phyloP scores from a whole-genome alignment of 2,888 invertebrate species.

The Eucriotettix oculatus region DNA sequence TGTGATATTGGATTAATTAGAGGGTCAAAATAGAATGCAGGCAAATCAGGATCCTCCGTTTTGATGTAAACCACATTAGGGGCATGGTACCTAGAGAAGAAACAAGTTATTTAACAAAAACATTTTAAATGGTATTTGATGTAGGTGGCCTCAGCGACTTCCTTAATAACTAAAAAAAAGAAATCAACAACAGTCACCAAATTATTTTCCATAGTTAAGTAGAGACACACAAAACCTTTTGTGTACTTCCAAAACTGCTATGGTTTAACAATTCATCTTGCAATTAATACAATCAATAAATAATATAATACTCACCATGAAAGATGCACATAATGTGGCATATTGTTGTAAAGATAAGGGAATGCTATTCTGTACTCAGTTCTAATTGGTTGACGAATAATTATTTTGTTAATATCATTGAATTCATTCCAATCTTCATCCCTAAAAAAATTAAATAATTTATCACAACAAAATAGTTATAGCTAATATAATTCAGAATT shows the following conservation, averaged over 20 bases:
- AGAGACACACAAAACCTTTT: constrained; percentile 21
- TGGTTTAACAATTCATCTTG: background rate
- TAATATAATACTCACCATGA: constrained; percentile 63
- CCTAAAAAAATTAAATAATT: constrained; percentile 28
- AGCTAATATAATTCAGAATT: no score
- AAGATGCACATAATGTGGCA: constrained; percentile 95
- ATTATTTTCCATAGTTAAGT: constrained; percentile 39
- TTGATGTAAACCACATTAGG: constrained; percentile 99
- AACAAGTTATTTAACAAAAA: constrained; percentile 1
- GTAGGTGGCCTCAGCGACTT: constrained; percentile 11
- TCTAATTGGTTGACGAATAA: constrained; percentile 93
- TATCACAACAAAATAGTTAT: no score
- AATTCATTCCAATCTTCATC: constrained; percentile 99
- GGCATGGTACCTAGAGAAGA: constrained; percentile 74
- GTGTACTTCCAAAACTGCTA: constrained; percentile 7
- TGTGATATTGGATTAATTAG: constrained; percentile 98
- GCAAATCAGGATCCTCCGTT: constrained; percentile 98
- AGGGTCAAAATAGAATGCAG: constrained; percentile 99
- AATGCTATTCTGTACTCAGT: constrained; percentile 99
- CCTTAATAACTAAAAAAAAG: constrained; percentile 6
- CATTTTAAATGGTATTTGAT: background rate
- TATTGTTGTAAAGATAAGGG: constrained; percentile 96
- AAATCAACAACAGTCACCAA: constrained; percentile 24
- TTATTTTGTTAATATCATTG: constrained; percentile 99
- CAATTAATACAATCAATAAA: no score